Evolutionary conservation across 2,888 invertebrate species (phyloP).

Genomic region (Drosophila prolongata): DNA sequence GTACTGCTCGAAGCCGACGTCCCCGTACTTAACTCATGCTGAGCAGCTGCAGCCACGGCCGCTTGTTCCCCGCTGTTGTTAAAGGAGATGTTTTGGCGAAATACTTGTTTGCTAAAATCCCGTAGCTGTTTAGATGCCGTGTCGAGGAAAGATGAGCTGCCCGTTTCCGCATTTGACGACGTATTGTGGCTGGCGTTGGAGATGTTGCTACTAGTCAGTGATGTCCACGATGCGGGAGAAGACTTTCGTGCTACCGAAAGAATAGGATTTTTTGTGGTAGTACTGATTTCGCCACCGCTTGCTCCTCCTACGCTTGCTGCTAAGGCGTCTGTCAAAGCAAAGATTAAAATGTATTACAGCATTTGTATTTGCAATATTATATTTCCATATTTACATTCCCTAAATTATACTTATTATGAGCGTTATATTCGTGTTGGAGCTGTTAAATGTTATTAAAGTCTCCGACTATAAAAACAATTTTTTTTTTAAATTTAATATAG

Average conservation of each 20-base stretch:
- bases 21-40: constrained; percentile 44
- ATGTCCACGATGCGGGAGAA: constrained; percentile 31
- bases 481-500: too few species aligned
- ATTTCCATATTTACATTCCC: too few species aligned
- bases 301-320: constrained; percentile 35
- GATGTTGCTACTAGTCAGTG: constrained; percentile 32
- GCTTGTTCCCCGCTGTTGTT: constrained; percentile 64
- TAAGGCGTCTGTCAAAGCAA: constrained; percentile 24
- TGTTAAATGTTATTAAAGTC: too few species aligned
- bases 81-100: constrained; percentile 82
- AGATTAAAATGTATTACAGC: background rate
- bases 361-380: background rate
- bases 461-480: too few species aligned
- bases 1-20: constrained; percentile 46
- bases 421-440: too few species aligned
- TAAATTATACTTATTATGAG: too few species aligned
- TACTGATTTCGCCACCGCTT: constrained; percentile 48
- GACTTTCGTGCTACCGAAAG: constrained; percentile 21
- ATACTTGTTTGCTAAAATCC: constrained; percentile 83
- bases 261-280: constrained; percentile 47
- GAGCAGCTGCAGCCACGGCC: constrained; percentile 5
- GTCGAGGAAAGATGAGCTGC: constrained; percentile 80
- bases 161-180: constrained; percentile 4
- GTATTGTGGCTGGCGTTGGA: constrained; percentile 31
- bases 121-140: constrained; percentile 82